Base-by-base conservation (phyloP, 2,888 invertebrate genomes). In the Apomyelois bistriatella region DNA sequence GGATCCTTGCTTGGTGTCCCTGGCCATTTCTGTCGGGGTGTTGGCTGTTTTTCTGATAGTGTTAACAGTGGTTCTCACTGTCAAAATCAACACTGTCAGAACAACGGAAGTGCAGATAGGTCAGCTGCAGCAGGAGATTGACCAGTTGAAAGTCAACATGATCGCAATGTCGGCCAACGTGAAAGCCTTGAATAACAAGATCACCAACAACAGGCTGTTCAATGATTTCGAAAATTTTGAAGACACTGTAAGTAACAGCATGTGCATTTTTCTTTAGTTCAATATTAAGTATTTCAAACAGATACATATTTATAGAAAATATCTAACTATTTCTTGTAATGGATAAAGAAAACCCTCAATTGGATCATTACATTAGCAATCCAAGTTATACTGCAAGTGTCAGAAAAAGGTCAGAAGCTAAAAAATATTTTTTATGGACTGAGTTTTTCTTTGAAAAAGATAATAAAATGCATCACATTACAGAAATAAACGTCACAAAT, bases 221-320 rank as follows among this genome's bases (percentile, higher is more conserved):
- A 82, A 83, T 59, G 84, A 85, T 37, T 79, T 82, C 70, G 82
- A 79, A 66, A 75, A 71, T 43, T 61, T 84, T 41, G 86, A 88
- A 54, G 88, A 88, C 64, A 82, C 87, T 79, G 89, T 89, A 55
- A 86, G 89, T 79, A 32, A 13, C 1, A 10, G 15, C 36, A 28
- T 10, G 8, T 10, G 37, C 32, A 32, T 3, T 28, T 28, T 28
- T 28, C 13, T 37, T 48, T 16, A 6, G 10, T 15, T 38, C 6
- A 38, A 15, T 15, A 13, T 28, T 28, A 5, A 5, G 7, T 8
- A 9, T 32, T 3, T 3, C 32, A 32, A 32, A 7, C 32, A 38
- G 37, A 37, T 37, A 37, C 12, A 7, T 37, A 37, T 35, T n/a
- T n/a, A n/a, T n/a, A n/a, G n/a, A n/a, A n/a, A n/a, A n/a, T n/a